Base-by-base conservation (phyloP, 2,888 invertebrate genomes). In the Toxonevra muliebris region DNA sequence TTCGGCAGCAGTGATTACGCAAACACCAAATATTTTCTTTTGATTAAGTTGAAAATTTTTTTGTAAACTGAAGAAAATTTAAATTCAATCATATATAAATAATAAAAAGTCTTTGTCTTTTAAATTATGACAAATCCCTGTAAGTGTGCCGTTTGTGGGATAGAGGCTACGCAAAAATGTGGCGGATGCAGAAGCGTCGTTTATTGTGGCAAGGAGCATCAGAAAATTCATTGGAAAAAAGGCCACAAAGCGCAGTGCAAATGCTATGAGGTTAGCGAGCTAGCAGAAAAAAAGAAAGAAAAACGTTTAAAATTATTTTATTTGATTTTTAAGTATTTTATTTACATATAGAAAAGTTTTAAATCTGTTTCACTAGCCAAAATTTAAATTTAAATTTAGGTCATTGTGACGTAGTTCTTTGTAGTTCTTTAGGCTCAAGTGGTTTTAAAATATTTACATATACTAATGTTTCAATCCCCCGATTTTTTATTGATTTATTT, bases 171-270 rank as follows among this genome's bases (percentile, higher is more conserved):
- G 68, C 89, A 90, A 72, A 88, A 89, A 67, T 93, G 93, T 75
- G 89, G 89, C 54, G 90, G 89, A 8, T 93, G 93, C 82, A 89
- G 89, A 75, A 85, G 87, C 12, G 90, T 90, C 0, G 90, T 88
- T 78, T 93, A 93, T 82, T 93, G 93, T 82, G 88, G 89, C 52
- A 88, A 87, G 75, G 90, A 90, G 5, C 92, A 93, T 77, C 92
- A 93, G 79, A 90, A 90, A 80, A 84, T 88, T 70, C 89, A 91
- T 81, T 93, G 92, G 92, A 87, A 89, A 70, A 87, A 88, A 77
- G 88, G 87, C 1, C 93, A 93, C 83, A 91, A 90, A 77, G 83
- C 83, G 66, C 87, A 88, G 78, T 92, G 92, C 81, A 88, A 83
- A 75, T 85, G 84, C 74, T 86, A 80, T 69, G 84, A 85, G 80